phyloP scores from a whole-genome alignment of 2,888 invertebrate species.

The Lissonota sp. region DNA sequence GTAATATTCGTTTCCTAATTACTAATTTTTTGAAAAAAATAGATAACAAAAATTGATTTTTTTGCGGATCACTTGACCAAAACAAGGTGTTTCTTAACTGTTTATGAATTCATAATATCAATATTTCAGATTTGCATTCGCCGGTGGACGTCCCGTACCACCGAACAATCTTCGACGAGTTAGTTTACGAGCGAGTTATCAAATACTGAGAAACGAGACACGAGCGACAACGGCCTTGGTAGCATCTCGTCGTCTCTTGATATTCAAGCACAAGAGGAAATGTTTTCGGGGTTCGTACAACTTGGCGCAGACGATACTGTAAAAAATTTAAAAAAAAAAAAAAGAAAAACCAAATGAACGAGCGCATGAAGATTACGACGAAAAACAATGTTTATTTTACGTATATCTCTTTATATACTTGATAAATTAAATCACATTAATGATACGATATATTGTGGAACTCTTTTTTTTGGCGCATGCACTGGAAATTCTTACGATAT shows the following conservation, averaged over 20 bases:
- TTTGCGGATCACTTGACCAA: too few relatives aligned
- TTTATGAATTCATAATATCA: background rate
- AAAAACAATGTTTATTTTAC: conserved; percentile 40
- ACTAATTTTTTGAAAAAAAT: too few relatives aligned
- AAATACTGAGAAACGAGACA: conserved; percentile 80
- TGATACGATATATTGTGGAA: conserved; percentile 19
- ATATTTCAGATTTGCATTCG: conserved; percentile 79
- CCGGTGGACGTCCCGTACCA: conserved; percentile 81
- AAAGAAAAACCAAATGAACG: background rate
- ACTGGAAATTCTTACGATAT: conserved; percentile 14
- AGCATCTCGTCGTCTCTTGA: conserved; percentile 79
- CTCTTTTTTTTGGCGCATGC: conserved; percentile 18
- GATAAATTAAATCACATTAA: conserved; percentile 50
- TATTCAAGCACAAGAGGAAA: conserved; percentile 79
- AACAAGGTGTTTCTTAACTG: too few relatives aligned
- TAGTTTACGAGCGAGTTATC: conserved; percentile 81
- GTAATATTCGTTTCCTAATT: too few relatives aligned
- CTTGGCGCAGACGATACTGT: conserved; percentile 57
- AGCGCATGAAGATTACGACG: conserved; percentile 47
- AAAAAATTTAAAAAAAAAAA: background rate
- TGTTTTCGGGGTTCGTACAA: conserved; percentile 68
- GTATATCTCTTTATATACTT: conserved; percentile 69
- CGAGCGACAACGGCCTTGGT: conserved; percentile 80
- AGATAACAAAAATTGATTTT: too few relatives aligned
- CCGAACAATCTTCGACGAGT: conserved; percentile 79